Conservation (phyloP, 37 sponge, comb jelly and placozoan genomes). For the Agelas oroides region DNA sequence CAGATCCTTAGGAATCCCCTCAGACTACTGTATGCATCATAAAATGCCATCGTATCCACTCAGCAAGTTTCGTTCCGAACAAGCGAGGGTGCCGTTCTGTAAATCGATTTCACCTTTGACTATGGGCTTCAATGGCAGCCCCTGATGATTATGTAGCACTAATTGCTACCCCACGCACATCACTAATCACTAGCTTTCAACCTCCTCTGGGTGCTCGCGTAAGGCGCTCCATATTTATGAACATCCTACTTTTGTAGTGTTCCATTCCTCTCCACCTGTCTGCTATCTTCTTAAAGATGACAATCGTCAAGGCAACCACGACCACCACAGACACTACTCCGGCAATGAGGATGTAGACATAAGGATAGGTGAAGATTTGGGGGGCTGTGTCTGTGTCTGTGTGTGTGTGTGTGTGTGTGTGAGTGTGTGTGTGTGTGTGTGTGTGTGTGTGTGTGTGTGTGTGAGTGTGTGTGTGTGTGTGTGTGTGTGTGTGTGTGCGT, state of each 20-base stretch:
- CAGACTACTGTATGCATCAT: no score
- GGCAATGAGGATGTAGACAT: slow-evolving; percentile 36
- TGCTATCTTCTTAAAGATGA: slow-evolving; percentile 23
- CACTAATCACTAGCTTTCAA: no score
- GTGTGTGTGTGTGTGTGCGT: no score
- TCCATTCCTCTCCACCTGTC: slow-evolving; percentile 13
- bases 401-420: slow-evolving; percentile 5
- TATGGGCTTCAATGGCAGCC: no score
- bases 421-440: slow-evolving; percentile 1
- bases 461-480: slow-evolving; percentile 34
- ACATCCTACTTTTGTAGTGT: slow-evolving; percentile 36
- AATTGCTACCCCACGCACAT: no score
- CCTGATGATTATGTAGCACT: no score
- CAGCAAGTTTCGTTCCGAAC: no score
- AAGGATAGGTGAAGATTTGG: slow-evolving; percentile 8
- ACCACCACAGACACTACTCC: slow-evolving; percentile 39
- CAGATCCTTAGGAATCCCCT: no score
- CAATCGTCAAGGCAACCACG: slow-evolving; percentile 25
- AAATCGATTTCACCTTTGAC: no score
- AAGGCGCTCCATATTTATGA: background rate
- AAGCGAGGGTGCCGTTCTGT: no score
- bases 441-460: slow-evolving; percentile 27
- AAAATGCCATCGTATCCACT: no score
- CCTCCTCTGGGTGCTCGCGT: background rate
- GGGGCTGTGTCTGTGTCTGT: background rate